A percentile compares a stretch with the other conserved stretches of the same genome.
Conservation (phyloP, 2,113 vertebrate species). For the Ptychochromis oligacanthus region DNA sequence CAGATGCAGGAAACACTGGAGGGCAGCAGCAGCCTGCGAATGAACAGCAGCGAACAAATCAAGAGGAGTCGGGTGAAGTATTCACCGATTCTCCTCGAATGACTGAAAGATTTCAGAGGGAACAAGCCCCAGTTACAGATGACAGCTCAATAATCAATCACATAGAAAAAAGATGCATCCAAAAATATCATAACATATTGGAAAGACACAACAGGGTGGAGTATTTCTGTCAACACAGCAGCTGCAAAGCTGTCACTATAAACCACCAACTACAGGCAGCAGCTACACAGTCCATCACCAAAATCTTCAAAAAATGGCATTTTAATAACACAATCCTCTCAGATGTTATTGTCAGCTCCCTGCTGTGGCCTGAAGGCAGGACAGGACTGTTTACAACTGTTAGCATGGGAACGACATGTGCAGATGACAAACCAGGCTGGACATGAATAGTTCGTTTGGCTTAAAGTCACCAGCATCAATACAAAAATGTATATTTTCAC, state of each 20-base stretch:
- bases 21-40: slow-evolving; percentile 62
- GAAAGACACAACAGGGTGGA: neutral
- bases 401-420: slow-evolving; percentile 1
- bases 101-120: neutral
- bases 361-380: neutral
- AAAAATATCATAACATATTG: neutral
- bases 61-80: neutral
- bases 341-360: slow-evolving; percentile 44
- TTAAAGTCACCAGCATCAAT: neutral
- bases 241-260: neutral
- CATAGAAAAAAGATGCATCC: neutral
- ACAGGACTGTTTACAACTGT: slow-evolving; percentile 33
- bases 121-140: neutral
- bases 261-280: neutral
- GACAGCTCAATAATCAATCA: slow-evolving; percentile 21
- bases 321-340: slow-evolving; percentile 21
- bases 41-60: slow-evolving; percentile 1
- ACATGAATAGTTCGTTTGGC: neutral
- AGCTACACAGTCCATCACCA: neutral
- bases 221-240: neutral
- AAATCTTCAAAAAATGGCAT: neutral
- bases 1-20: slow-evolving; percentile 39
- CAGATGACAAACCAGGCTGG: neutral
- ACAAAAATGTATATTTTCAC: neutral
- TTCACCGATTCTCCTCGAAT: neutral